Conservation (phyloP, 2,113 vertebrate species). For the Mobula birostris region DNA sequence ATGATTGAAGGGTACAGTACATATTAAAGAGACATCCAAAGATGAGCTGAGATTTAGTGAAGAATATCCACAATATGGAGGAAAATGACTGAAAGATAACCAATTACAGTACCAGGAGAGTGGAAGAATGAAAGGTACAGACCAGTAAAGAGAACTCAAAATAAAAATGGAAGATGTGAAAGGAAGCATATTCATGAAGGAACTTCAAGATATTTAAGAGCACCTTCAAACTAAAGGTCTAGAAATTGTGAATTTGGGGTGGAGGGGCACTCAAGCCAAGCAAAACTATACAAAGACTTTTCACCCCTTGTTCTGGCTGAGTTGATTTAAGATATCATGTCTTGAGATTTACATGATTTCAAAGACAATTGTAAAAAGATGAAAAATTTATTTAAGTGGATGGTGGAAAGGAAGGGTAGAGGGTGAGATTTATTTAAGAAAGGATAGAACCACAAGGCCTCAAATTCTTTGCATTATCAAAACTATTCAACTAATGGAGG, state of each 20-base stretch:
- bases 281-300: background rate
- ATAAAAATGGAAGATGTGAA: background rate
- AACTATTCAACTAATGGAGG: background rate
- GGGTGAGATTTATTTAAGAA: background rate
- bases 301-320: background rate
- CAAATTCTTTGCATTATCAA: background rate
- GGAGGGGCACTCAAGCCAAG: no score
- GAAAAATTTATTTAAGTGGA: background rate
- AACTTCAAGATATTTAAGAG: background rate
- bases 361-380: background rate
- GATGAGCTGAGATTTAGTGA: no score
- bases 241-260: no score
- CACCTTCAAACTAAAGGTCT: background rate
- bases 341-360: background rate
- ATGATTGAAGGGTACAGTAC: background rate
- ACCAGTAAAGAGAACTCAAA: background rate
- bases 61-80: background rate
- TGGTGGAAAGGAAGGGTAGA: background rate
- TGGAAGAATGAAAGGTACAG: background rate
- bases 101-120: background rate
- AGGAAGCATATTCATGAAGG: background rate
- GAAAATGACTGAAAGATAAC: background rate
- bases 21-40: background rate
- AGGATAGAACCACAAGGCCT: background rate
- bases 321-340: background rate